Conservation (phyloP, 2,888 invertebrate genomes). For the Nymphalis c-album region DNA sequence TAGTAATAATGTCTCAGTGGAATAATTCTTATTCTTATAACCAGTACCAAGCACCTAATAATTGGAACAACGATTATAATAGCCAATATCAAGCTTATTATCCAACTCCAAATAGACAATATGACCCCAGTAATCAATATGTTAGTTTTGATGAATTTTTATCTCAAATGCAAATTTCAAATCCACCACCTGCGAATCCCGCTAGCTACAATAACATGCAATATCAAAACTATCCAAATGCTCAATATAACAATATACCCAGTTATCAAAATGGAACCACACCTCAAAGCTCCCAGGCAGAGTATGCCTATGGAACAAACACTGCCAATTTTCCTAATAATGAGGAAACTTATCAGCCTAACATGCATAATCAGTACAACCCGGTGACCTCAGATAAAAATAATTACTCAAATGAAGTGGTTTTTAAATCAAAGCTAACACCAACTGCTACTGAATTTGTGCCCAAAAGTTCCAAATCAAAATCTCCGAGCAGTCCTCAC, state of each 20-base stretch:
- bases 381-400: conserved; percentile 45
- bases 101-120: conserved; percentile 51
- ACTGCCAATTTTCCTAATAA: conserved; percentile 50
- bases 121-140: conserved; percentile 64
- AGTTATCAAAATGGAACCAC: conserved; percentile 62
- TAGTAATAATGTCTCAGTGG: conserved; percentile 71
- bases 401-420: conserved; percentile 58
- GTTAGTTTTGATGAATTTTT: conserved; percentile 74
- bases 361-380: conserved; percentile 52
- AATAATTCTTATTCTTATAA: conserved; percentile 71
- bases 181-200: conserved; percentile 47
- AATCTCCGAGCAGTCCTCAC: conserved; percentile 45
- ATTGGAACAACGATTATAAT: conserved; percentile 65
- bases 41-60: conserved; percentile 60
- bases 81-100: conserved; percentile 66
- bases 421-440: conserved; percentile 78
- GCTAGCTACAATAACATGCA: conserved; percentile 57
- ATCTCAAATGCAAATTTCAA: conserved; percentile 65
- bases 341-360: conserved; percentile 50
- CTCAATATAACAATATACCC: conserved; percentile 51
- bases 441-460: conserved; percentile 82
- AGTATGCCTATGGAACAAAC: conserved; percentile 54
- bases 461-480: conserved; percentile 66
- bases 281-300: conserved; percentile 54
- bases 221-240: conserved; percentile 60